phyloP scores from a whole-genome alignment of 2,113 vertebrate genomes.

The Microcebus ravelobensis region DNA sequence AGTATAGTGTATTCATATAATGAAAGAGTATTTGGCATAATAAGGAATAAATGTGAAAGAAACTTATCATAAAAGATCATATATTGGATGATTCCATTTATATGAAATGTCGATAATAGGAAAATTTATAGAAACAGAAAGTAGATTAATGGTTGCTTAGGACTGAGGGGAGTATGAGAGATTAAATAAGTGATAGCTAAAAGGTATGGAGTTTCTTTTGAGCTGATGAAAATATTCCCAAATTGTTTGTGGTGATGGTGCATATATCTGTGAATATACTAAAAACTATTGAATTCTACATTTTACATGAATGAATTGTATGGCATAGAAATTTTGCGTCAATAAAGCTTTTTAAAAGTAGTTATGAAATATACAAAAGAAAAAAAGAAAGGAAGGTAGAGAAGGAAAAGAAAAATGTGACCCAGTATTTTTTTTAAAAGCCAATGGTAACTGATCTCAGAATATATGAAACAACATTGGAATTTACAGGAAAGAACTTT shows the following conservation, averaged over 20 bases:
- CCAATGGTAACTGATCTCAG: background rate
- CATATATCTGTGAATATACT: background rate
- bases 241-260: too few species aligned
- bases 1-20: background rate
- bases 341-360: background rate
- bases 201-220: background rate
- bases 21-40: background rate
- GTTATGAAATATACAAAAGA: background rate
- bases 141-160: background rate
- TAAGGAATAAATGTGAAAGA: background rate
- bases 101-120: background rate
- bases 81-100: background rate
- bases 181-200: background rate
- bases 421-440: too few species aligned
- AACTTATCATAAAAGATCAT: background rate
- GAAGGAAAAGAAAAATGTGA: background rate
- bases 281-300: background rate
- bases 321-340: background rate
- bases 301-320: background rate
- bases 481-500: background rate
- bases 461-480: background rate
- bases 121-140: background rate
- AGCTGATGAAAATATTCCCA: background rate
- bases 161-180: fast-evolving
- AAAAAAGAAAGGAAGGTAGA: background rate